Evolutionary conservation across 2,113 vertebrate species (phyloP).

Genomic region (Siniperca chuatsi): DNA sequence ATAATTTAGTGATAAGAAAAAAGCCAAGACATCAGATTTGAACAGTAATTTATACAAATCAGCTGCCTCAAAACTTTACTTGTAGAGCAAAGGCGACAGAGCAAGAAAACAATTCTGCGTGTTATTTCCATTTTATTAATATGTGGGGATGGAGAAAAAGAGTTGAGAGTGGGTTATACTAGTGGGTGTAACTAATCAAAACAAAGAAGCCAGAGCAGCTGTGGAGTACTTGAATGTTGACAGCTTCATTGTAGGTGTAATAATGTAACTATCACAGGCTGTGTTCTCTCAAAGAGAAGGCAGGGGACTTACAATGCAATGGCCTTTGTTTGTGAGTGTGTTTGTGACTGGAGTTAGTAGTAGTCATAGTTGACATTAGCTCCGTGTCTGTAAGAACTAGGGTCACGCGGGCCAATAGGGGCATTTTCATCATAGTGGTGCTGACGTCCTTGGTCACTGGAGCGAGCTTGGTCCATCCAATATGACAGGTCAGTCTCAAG

Average conservation of each 20-base stretch:
- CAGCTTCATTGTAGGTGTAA: neutral
- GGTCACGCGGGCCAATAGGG: conserved; percentile 85
- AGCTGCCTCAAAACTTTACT: neutral
- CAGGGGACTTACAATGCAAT: neutral
- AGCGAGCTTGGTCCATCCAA: conserved; percentile 88
- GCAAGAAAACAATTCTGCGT: neutral
- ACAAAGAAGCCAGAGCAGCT: neutral
- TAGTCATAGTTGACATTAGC: conserved; percentile 95
- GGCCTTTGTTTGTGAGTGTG: too few species aligned
- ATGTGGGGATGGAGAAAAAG: neutral
- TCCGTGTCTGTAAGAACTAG: conserved; percentile 86
- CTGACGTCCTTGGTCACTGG: conserved; percentile 89
- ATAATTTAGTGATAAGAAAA: neutral
- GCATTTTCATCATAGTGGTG: conserved; percentile 94
- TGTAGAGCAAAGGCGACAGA: neutral
- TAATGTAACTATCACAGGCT: neutral
- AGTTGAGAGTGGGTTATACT: neutral
- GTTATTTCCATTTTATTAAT: neutral
- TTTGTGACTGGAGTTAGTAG: conserved; percentile 80
- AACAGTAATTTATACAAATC: neutral
- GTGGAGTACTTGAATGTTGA: neutral
- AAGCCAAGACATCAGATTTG: neutral
- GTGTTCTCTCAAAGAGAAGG: neutral
- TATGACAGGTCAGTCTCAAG: conserved; percentile 93
- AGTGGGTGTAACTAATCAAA: neutral